Base-by-base conservation (phyloP, 2,888 invertebrate genomes). In the Nowickia ferox region DNA sequence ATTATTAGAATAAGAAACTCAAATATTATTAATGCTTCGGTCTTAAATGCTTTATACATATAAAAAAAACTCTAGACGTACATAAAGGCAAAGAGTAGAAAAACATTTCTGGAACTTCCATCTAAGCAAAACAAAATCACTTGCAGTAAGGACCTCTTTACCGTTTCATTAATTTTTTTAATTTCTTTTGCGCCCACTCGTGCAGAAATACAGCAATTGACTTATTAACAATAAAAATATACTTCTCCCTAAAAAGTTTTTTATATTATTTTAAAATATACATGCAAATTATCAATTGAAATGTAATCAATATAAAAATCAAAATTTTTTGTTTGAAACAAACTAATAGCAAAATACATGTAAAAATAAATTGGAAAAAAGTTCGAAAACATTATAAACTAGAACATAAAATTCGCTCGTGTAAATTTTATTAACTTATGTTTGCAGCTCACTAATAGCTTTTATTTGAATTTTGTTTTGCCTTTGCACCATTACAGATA, bases 351-450 rank as follows among this genome's bases (percentile, higher is more conserved):
- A 4, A 63, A 59, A 66, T 40, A 59, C 61, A 30, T 30, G 30
- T 30, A 61, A 46, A 75, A 69, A 17, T 9, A 61, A 78, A 55
- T 30, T 30, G 6, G 0, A 6, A 30, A 30, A 30, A 30, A 30
- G 0, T 6, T 30, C 30, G 6, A 65, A n/a, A 77, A 69, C 17
- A 19, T 69, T 13, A 51, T 71, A 44, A 84, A 71, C 46, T 80
- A 61, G 66, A 88, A 90, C 89, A 90, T 90, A 89, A 90, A 90
- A 90, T 88, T 89, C 89, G 90, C 89, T 91, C 90, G 90, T 88
- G 90, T 89, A 91, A 89, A 90, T 91, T 91, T 90, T 90, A 91
- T 90, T 89, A 89, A 89, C 88, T 89, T 87, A 74, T 87, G 69
- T 65, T 79, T 72, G 65, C 42, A 65, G 68, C 55, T n/a, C n/a